Evolutionary conservation across 2,113 vertebrate genomes (phyloP).

Genomic region (Otocyon megalotis): DNA sequence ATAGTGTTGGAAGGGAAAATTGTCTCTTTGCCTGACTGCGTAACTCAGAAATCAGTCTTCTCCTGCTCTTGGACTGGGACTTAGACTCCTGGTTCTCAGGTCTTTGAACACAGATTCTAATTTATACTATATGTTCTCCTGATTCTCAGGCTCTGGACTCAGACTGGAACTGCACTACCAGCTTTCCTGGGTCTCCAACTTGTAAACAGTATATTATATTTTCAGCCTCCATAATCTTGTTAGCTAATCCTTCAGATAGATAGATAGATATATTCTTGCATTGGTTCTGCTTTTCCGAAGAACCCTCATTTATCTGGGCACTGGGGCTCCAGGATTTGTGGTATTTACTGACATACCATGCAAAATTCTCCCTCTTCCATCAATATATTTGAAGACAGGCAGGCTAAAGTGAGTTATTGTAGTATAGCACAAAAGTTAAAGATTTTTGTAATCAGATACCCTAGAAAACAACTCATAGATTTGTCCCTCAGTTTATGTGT

Average conservation of each 20-base stretch:
- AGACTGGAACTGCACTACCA: not conserved
- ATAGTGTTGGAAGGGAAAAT: not conserved
- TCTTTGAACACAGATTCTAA: not conserved
- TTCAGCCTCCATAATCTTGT: not conserved
- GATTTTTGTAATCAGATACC: not conserved
- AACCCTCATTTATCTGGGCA: not conserved
- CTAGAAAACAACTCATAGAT: not conserved
- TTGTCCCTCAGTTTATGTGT: not conserved
- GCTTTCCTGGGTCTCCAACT: not conserved
- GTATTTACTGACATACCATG: not conserved
- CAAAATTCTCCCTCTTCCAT: not conserved
- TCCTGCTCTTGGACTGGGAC: not conserved
- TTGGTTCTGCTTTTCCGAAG: not conserved
- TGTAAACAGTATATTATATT: not conserved
- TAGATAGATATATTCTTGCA: not conserved
- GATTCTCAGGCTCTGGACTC: not conserved
- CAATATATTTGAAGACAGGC: not conserved
- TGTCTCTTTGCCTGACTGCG: not conserved
- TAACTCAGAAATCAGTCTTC: not conserved
- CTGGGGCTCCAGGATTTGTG: not conserved
- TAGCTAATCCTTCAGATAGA: not conserved
- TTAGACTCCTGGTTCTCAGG: not conserved
- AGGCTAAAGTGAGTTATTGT: not conserved
- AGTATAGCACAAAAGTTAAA: not conserved
- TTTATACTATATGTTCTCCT: not conserved